Evolutionary conservation across 2,888 invertebrate genomes (phyloP), one percentile per base, ranked within the genome.

Genomic region (Diaprepes abbreviatus): DNA sequence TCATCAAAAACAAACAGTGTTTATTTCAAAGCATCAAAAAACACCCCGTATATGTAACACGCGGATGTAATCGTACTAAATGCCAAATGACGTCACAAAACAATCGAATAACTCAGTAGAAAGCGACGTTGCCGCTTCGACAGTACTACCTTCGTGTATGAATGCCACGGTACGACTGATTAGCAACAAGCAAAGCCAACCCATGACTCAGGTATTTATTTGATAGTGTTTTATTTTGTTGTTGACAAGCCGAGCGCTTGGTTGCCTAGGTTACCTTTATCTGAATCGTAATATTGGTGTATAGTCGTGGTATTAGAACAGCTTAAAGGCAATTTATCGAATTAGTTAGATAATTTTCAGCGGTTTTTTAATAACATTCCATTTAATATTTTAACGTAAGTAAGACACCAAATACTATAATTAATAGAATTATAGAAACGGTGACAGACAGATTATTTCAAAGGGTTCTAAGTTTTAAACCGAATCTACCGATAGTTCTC

Each of bases 231-330:
- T 48, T 62, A 48, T 62, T 50, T 62, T 48, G 50, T 62, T 62
- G 48, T 62, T 62, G 62, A 62, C 62, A 62, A 2, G 50, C 62
- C 16, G 50, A 12, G 50, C 50, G 24, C 7, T 62, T 12, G 36
- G 62, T 62, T 62, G 62, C 62, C 50, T 50, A 36, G 62, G 62
- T 62, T 62, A 62, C 50, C 48, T 50, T 62, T 58, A 43, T 57
- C 38, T 14, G 16, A 40, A 38, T 24, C 48, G 35, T 62, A 24
- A 50, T 36, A 14, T 16, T 21, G 21, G 24, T 1, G 55, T 55
- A 55, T 55, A 55, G 55, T 55, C 10, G 36, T 19, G 55, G 55
- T 36, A 36, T 55, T 19, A 48, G 48, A 28, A n/a, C 3, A 10
- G 33, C 10, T 33, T 2, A 33, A 33, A 33, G 10, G 2, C 7